These are phyloP conservation scores for Laspeyria flexula DNA, from an alignment of 2,888 invertebrate genomes.

Conservation along the genomic window DNA sequence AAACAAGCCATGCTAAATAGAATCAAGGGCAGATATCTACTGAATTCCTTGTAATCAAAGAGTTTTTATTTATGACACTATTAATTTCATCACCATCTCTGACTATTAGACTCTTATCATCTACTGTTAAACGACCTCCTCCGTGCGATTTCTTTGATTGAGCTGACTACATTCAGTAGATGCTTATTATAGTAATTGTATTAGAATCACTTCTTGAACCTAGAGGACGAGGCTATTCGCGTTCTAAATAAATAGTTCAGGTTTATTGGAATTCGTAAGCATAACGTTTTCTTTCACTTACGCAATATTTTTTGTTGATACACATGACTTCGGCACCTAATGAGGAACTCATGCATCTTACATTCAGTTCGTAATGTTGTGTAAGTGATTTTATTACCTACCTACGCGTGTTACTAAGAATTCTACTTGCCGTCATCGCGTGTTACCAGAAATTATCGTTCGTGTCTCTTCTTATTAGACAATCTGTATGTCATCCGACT, in stretches of 20 bases:
- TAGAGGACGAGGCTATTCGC: no score
- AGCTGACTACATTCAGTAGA: no score
- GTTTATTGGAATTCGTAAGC: background rate
- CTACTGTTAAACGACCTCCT: no score
- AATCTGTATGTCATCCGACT: background rate
- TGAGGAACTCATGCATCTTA: background rate
- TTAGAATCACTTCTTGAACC: no score
- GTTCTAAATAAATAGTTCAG: background rate
- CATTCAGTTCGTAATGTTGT: background rate
- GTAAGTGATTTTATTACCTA: background rate
- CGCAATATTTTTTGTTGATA: constrained; percentile 30
- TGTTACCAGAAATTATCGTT: background rate
- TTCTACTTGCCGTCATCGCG: background rate
- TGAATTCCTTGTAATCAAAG: no score
- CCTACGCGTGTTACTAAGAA: background rate
- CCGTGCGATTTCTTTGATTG: no score
- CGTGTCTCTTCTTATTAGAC: background rate
- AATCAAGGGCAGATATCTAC: no score
- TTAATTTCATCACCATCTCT: no score
- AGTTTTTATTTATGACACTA: no score
- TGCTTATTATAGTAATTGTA: no score
- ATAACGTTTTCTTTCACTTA: constrained; percentile 27
- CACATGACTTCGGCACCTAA: constrained; percentile 7
- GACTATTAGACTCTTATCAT: no score
- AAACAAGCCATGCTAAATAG: no score